Evolutionary conservation across 2,113 vertebrate species (phyloP).

Genomic region (Carassius carassius): DNA sequence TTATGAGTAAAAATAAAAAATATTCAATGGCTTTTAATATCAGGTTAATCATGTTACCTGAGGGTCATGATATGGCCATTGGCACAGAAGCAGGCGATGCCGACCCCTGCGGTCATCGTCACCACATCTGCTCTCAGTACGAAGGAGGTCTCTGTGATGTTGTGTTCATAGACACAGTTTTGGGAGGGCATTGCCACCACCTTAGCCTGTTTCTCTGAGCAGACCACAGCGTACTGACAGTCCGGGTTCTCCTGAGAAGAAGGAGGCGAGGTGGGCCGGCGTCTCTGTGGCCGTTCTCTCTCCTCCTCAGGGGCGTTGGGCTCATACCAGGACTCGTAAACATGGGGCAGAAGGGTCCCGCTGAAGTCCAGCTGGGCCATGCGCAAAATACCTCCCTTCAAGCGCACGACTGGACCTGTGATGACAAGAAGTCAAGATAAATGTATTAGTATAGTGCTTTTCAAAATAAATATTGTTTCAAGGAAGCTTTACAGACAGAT

Average conservation of each 20-base stretch:
- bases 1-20: neutral
- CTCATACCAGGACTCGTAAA: slow-evolving; percentile 90
- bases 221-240: slow-evolving; percentile 90
- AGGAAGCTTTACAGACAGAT: too few relatives aligned
- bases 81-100: slow-evolving; percentile 96
- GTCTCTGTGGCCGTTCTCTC: slow-evolving; percentile 80
- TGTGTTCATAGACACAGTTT: slow-evolving; percentile 90
- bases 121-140: slow-evolving; percentile 95
- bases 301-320: slow-evolving; percentile 88
- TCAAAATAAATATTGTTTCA: too few relatives aligned
- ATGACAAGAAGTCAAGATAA: slow-evolving; percentile 11
- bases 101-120: slow-evolving; percentile 82
- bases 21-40: neutral
- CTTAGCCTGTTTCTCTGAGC: slow-evolving; percentile 98
- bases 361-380: slow-evolving; percentile 90
- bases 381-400: slow-evolving; percentile 91
- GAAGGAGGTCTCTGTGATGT: slow-evolving; percentile 95
- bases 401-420: slow-evolving; percentile 84
- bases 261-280: slow-evolving; percentile 86
- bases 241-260: slow-evolving; percentile 92
- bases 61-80: slow-evolving; percentile 98
- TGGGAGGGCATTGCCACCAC: slow-evolving; percentile 93
- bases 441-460: neutral
- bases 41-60: slow-evolving; percentile 78
- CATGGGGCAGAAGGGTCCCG: slow-evolving; percentile 84